Percentiles rank a stretch among this genome's conserved stretches.
These are phyloP conservation scores for Saturnia japonica DNA, from an alignment of 2,888 invertebrate species.

Conservation along the genomic window DNA sequence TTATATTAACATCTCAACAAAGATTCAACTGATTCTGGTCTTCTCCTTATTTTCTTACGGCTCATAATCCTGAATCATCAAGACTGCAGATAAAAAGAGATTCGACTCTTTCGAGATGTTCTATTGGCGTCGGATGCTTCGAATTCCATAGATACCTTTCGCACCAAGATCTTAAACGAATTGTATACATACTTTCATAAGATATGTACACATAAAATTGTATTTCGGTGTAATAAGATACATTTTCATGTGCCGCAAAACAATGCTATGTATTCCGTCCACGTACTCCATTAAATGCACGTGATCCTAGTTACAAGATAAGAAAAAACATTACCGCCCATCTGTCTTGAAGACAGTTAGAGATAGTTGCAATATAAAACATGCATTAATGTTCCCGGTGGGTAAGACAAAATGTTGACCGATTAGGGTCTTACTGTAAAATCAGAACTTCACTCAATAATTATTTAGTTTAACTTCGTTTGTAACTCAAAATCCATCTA, in stretches of 20 bases:
- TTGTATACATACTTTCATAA: background rate
- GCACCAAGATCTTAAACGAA: no score
- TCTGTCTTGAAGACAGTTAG: constrained; percentile 34
- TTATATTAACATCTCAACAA: no score
- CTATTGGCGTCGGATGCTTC: no score
- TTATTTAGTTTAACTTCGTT: background rate
- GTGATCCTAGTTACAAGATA: constrained; percentile 25
- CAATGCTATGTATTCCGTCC: constrained; percentile 27
- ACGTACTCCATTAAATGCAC: constrained; percentile 28
- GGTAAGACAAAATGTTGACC: background rate
- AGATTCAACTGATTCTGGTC: no score
- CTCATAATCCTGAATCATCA: no score
- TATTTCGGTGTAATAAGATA: constrained; percentile 19
- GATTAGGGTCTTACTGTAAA: background rate
- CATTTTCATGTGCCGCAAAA: constrained; percentile 17
- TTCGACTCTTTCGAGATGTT: no score
- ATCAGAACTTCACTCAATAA: background rate
- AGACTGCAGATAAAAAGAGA: no score
- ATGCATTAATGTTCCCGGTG: constrained; percentile 33
- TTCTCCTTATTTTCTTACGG: no score
- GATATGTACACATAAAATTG: background rate
- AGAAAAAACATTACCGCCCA: constrained; percentile 38
- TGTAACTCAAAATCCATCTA: background rate
- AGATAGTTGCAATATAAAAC: constrained; percentile 34
- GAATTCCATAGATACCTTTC: no score